Percentiles rank a stretch among this genome's conserved stretches.
phyloP scores from a whole-genome alignment of 2,797 vertebrate species.

The Odontamblyopus rebecca region DNA sequence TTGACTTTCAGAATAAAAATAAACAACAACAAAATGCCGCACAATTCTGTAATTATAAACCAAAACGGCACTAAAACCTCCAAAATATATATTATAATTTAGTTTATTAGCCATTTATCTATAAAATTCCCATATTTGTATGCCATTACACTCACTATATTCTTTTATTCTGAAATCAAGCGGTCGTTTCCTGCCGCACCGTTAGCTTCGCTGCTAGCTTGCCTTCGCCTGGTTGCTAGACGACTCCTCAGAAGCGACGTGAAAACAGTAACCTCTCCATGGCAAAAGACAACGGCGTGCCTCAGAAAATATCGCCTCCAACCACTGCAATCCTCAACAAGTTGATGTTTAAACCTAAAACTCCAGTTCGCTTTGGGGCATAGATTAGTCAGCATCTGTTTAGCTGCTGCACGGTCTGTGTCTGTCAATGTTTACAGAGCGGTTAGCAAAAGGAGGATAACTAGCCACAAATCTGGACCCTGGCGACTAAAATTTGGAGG shows the following conservation, averaged over 20 bases:
- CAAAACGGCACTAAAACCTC: not conserved
- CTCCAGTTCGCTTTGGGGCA: not conserved
- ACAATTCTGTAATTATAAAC: not conserved
- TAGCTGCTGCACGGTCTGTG: conserved; percentile 12
- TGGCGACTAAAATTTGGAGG: not conserved
- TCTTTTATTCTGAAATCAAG: conserved; percentile 23
- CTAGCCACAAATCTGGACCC: conserved; percentile 7
- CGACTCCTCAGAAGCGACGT: conserved; percentile 56
- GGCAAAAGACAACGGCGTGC: conserved; percentile 11
- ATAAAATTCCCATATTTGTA: not conserved
- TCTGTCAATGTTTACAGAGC: conserved; percentile 20
- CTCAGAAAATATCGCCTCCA: conserved; percentile 7
- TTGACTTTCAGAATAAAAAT: conserved; percentile 22
- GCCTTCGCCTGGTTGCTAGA: conserved; percentile 75
- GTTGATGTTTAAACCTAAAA: not conserved
- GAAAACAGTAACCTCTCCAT: conserved; percentile 25
- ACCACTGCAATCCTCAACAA: not conserved
- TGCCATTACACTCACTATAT: fast-evolving
- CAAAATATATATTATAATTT: not conserved
- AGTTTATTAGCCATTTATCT: too few species aligned
- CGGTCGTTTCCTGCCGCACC: not conserved
- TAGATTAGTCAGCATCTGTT: conserved; percentile 32
- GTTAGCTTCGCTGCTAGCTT: not conserved
- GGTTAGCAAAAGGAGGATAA: conserved; percentile 13
- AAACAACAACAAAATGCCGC: fast-evolving